Evolutionary conservation across 1,140 invertebrate genomes (phyloP).

Genomic region (Epicauta chinensis): DNA sequence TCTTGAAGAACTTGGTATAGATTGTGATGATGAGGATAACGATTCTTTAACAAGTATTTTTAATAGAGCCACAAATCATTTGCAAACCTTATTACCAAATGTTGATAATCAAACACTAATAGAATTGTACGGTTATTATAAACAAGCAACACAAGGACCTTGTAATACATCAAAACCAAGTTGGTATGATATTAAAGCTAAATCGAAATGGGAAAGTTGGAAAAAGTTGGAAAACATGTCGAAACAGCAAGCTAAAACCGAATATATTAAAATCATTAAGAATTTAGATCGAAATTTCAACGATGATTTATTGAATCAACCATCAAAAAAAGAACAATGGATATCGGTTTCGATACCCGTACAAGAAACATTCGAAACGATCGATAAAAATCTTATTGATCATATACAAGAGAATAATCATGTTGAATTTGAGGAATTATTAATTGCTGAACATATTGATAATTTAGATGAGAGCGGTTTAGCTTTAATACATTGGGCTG

Average conservation of each 20-base stretch:
- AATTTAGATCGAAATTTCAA: slow-evolving; percentile 58
- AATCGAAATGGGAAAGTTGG: slow-evolving; percentile 91
- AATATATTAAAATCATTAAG: slow-evolving; percentile 66
- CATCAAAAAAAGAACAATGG: slow-evolving; percentile 46
- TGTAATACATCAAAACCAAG: slow-evolving; percentile 70
- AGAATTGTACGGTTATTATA: slow-evolving; percentile 79
- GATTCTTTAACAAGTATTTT: slow-evolving; percentile 49
- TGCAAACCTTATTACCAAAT: slow-evolving; percentile 55
- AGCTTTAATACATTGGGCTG: slow-evolving; percentile 82
- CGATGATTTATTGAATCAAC: not conserved
- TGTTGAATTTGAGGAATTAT: slow-evolving; percentile 48
- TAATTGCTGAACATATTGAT: slow-evolving; percentile 32
- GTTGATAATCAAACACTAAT: slow-evolving; percentile 61
- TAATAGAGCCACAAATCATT: slow-evolving; percentile 59
- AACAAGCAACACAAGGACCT: slow-evolving; percentile 73
- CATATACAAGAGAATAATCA: slow-evolving; percentile 73
- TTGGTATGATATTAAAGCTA: slow-evolving; percentile 75
- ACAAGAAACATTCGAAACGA: slow-evolving; percentile 51
- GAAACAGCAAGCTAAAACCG: slow-evolving; percentile 61
- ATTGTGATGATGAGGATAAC: slow-evolving; percentile 38
- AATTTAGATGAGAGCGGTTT: slow-evolving; percentile 57
- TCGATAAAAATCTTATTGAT: slow-evolving; percentile 68
- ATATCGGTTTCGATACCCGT: slow-evolving; percentile 66
- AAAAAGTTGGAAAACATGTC: slow-evolving; percentile 64
- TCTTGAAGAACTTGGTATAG: slow-evolving; percentile 49